phyloP scores from a whole-genome alignment of 2,113 vertebrate species.

The Progne subis region DNA sequence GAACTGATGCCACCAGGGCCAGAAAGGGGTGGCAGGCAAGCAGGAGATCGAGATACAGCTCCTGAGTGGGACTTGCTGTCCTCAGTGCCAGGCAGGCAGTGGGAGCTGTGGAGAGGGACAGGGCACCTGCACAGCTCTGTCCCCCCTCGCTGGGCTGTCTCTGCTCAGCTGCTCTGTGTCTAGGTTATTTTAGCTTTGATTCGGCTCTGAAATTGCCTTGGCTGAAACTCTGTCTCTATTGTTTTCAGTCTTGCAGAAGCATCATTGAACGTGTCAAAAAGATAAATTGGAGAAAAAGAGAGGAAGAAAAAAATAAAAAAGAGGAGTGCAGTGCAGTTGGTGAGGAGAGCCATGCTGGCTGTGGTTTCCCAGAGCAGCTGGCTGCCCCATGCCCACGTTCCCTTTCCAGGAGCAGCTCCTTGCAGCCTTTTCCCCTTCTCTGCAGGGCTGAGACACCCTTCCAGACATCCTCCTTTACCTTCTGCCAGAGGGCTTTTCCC shows the following conservation, averaged over 20 bases:
- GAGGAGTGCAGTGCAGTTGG: background rate
- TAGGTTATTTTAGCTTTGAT: slow-evolving; percentile 23
- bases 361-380: background rate
- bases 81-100: background rate
- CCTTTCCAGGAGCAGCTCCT: background rate
- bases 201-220: slow-evolving; percentile 25
- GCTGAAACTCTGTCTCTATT: slow-evolving; percentile 35
- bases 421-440: background rate
- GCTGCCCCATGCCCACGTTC: background rate
- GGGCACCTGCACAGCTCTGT: background rate
- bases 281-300: slow-evolving; percentile 28
- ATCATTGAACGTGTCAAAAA: slow-evolving; percentile 36
- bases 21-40: background rate
- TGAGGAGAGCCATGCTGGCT: background rate
- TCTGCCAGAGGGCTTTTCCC: background rate
- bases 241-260: slow-evolving; percentile 46
- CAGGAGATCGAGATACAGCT: background rate
- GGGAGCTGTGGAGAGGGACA: background rate
- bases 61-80: background rate
- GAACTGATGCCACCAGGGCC: background rate
- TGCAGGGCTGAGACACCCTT: background rate
- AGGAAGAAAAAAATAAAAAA: background rate
- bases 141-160: background rate
- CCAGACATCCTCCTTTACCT: background rate
- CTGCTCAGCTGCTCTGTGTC: background rate